phyloP scores from a whole-genome alignment of 2,797 vertebrate genomes.

The Staurois parvus region DNA sequence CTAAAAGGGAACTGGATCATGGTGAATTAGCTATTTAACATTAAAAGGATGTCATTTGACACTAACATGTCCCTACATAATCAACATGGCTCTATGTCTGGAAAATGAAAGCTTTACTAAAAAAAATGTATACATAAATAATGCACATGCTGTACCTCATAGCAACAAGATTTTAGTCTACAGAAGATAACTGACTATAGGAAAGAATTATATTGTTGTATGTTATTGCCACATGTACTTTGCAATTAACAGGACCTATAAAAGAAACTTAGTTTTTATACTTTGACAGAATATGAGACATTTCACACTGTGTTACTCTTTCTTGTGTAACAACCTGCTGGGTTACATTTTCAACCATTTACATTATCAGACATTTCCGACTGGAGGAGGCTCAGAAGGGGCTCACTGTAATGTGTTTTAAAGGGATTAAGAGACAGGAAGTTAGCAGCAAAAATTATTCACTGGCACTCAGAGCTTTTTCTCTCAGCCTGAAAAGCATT shows the following conservation, averaged over 20 bases:
- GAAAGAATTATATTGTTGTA: not conserved
- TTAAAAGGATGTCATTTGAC: not conserved
- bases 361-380: no score
- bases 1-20: not conserved
- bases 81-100: not conserved
- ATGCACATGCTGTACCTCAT: no score
- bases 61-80: not conserved
- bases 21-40: not conserved
- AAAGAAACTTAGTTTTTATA: not conserved
- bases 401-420: not conserved
- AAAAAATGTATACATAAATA: no score
- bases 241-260: not conserved
- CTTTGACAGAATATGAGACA: not conserved
- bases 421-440: conserved; percentile 1
- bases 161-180: no score
- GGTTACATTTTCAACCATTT: not conserved
- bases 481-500: not conserved
- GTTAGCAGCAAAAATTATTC: not conserved
- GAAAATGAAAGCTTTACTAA: not conserved
- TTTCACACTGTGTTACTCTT: not conserved
- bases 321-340: not conserved
- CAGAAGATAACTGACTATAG: not conserved
- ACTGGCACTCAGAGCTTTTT: not conserved
- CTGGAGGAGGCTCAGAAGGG: not conserved
- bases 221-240: not conserved